Evolutionary conservation across 2,797 vertebrate species (phyloP).

Genomic region (Cossypha heuglini): DNA sequence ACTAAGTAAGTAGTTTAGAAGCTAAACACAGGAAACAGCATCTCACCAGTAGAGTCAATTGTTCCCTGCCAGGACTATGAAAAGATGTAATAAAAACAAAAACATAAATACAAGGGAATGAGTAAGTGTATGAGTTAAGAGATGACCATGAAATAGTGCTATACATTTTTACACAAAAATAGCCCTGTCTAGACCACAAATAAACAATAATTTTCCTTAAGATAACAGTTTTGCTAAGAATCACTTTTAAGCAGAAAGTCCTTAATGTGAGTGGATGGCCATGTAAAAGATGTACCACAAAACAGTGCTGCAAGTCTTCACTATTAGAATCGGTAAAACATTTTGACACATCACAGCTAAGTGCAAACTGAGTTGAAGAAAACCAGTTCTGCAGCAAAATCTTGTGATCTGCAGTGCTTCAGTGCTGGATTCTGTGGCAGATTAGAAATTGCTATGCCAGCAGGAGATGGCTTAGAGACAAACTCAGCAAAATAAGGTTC

Average conservation of each 20-base stretch:
- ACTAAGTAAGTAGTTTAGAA: background rate
- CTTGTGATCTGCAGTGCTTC: background rate
- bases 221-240: background rate
- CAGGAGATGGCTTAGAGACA: background rate
- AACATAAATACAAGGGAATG: background rate
- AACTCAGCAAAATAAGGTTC: background rate
- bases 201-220: background rate
- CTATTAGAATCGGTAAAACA: background rate
- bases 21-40: background rate
- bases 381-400: background rate
- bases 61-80: background rate
- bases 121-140: background rate
- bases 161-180: background rate
- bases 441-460: background rate
- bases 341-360: background rate
- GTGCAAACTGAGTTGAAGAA: background rate
- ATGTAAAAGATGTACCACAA: background rate
- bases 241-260: background rate
- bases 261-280: background rate
- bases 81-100: background rate
- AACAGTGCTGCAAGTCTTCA: background rate
- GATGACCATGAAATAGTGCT: background rate
- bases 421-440: background rate
- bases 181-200: background rate
- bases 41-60: background rate